phyloP scores from a whole-genome alignment of 2,888 invertebrate species.

The Thecophora atra region DNA sequence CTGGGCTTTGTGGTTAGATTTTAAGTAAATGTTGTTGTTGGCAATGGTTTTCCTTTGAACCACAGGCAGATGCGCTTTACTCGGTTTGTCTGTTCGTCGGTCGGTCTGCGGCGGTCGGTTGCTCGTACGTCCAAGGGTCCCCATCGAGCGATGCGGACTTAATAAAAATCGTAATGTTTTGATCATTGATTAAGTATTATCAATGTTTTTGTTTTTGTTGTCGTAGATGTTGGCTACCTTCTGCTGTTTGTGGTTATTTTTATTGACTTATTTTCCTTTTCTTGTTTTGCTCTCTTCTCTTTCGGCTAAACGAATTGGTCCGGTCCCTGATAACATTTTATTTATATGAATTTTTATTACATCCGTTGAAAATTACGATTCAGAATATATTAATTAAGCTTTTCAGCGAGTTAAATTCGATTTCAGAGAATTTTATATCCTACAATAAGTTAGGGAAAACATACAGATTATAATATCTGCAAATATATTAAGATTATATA shows the following conservation, averaged over 20 bases:
- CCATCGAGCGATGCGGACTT: constrained; percentile 14
- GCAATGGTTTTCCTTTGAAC: background rate
- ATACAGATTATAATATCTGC: no score
- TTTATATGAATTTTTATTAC: background rate
- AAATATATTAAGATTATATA: no score
- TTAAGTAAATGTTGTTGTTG: background rate
- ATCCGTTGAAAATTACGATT: background rate
- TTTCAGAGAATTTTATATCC: background rate
- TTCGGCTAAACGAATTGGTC: background rate
- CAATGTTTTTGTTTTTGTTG: constrained; percentile 13
- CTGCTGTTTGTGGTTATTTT: background rate
- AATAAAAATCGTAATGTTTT: constrained; percentile 32
- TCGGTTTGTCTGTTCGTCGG: background rate
- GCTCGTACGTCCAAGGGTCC: background rate
- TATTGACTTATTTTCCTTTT: background rate
- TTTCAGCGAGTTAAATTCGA: background rate
- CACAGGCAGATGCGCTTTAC: background rate
- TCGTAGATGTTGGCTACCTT: background rate
- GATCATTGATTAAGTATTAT: constrained; percentile 32
- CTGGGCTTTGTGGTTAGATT: constrained; percentile 19
- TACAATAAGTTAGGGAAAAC: no score
- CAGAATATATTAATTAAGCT: constrained; percentile 15
- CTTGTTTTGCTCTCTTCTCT: constrained; percentile 3
- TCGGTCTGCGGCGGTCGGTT: background rate
- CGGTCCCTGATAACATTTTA: background rate